Evolutionary conservation across 1,140 invertebrate species (phyloP), one percentile per base, ranked within the genome.

Genomic region (Drosophila oshimai): DNA sequence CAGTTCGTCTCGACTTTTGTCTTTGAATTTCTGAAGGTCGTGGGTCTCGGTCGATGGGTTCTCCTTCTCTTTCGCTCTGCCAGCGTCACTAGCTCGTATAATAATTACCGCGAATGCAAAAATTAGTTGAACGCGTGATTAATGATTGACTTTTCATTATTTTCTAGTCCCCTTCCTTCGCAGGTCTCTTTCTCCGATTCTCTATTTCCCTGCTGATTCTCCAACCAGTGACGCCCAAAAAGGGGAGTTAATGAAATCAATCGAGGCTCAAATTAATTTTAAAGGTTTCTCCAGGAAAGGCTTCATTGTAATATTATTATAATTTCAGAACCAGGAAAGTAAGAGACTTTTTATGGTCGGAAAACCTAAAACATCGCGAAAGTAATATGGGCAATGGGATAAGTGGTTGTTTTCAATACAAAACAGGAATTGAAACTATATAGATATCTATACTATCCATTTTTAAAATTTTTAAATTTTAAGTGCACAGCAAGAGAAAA

Each of bases 91-190:
- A 58, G 58, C 41, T 71, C 60, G 39, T 72, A 86, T 84, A 79
- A 80, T 79, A 86, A 86, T 86, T 80, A 86, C 73, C 64, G 80
- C 71, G 69, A 86, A 84, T 84, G 54, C 79, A 86, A 86, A 86
- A 83, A 53, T 44, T 29, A 46, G 37, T 42, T 44, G 41, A 64
- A 55, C 62, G 46, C 36, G 71, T 86, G 79, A 86, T 84, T 84
- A 86, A 84, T 86, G 79, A 80, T 72, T 79, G 47, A 33, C 51
- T 64, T 53, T 86, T 44, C 33, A 49, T 50, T 62, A 33, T 62
- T 74, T 78, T 39, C 50, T 54, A 64, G 44, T 57, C 42, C 36
- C 34, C 10, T n/a, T n/a, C n/a, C n/a, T n/a, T n/a, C n/a, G n/a
- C n/a, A n/a, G n/a, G n/a, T n/a, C n/a, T n/a, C n/a, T n/a, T n/a